Base-by-base conservation (phyloP, 2,797 vertebrate genomes). In the Pygocentrus nattereri region DNA sequence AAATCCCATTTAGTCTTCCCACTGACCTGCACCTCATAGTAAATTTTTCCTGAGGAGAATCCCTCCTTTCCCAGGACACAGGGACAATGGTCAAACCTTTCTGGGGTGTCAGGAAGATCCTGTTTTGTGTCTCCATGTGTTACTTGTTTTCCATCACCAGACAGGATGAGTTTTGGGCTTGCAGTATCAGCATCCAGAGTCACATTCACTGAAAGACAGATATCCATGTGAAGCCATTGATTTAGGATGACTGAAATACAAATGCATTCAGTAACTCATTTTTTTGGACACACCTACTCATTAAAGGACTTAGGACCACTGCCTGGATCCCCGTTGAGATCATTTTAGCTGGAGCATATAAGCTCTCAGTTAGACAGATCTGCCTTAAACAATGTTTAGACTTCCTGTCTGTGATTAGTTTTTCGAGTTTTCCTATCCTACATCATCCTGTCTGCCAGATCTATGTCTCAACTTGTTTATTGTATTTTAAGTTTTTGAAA, bases 161-260 rank as follows among this genome's bases (percentile, higher is more conserved):
- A 50, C 3, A 50, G 2, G 3, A 50, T 50, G 15, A 50, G 59
- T 52, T 38, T 54, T 27, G 58, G 31, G 74, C 71, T 58, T 44
- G 79, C 61, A n/a, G 79, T 80, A 19, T 74, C 71, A 74, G 71
- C 30, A 58, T 80, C 61, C 25, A 80, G 23, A 38, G 79, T 80
- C 31, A 80, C 71, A 30, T 80, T 61, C 71, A 80, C 79, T 74
- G 58, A 58, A 34, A 74, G 12, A 61, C 4, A 74, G 12, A 61
- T 0, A 59, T 50, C 18, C 16, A 50, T 50, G 5, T 50, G 11
- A 44, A 50, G 8, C 2, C 50, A 50, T 3, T 50, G 16, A 50
- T 50, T 50, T 50, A 50, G 1, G 49, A 50, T 18, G 49, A 50
- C 16, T 50, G 16, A 18, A 50, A 50, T 41, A 41, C 19, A 54